Percentiles rank a stretch among this genome's conserved stretches.
Evolutionary conservation across 92 coral and sea anemone species (phyloP).

Genomic region (Metridium senile): DNA sequence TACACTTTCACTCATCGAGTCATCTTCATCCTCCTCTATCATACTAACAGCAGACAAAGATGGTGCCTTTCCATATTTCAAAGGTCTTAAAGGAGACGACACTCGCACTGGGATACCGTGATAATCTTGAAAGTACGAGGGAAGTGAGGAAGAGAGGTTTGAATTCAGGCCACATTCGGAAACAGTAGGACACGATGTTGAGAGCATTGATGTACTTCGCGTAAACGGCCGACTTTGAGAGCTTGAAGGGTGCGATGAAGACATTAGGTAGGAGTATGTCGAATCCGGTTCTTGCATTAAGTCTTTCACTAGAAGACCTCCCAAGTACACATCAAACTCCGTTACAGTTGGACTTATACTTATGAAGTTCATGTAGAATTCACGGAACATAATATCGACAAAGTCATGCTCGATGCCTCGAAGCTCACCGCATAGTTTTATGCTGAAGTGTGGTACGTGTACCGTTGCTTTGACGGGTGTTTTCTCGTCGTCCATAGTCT

Average conservation of each 20-base stretch:
- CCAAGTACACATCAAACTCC: conserved; percentile 77
- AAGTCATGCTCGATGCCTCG: conserved; percentile 82
- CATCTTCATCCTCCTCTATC: conserved; percentile 41
- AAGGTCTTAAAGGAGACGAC: conserved; percentile 88
- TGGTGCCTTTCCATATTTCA: conserved; percentile 67
- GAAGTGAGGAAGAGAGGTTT: conserved; percentile 82
- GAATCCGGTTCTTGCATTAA: conserved; percentile 87
- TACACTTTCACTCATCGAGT: conserved; percentile 17
- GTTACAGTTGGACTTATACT: conserved; percentile 76
- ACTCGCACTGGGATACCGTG: conserved; percentile 64
- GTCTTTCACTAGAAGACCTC: conserved; percentile 89
- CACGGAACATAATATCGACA: conserved; percentile 82
- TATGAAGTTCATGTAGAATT: conserved; percentile 71
- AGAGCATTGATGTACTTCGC: conserved; percentile 56
- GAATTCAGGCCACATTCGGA: conserved; percentile 75
- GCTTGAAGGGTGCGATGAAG: conserved; percentile 72
- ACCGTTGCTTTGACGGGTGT: conserved; percentile 80
- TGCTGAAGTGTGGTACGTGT: conserved; percentile 87
- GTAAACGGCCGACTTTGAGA: conserved; percentile 60
- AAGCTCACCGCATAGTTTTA: conserved; percentile 88
- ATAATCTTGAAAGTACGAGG: conserved; percentile 65
- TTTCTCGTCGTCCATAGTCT: conserved; percentile 54
- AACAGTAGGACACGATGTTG: conserved; percentile 93
- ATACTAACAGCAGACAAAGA: conserved; percentile 55
- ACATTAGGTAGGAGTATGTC: conserved; percentile 79